Conservation (phyloP, 2,113 vertebrate species). For the Tachysurus fulvidraco region DNA sequence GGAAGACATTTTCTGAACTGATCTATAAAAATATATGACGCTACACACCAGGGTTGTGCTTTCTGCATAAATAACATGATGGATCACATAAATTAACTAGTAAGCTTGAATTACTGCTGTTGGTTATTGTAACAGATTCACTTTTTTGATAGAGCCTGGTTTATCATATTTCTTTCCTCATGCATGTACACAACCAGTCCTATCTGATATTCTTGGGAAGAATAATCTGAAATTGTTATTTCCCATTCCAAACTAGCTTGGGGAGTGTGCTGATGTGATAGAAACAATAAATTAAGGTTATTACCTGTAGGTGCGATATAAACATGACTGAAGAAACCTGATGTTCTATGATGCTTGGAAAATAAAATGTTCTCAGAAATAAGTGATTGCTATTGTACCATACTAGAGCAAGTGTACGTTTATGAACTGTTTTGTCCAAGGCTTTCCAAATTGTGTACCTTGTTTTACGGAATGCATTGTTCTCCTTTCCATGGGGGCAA, state of each 20-base stretch:
- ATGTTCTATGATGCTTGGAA: background rate
- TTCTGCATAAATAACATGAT: background rate
- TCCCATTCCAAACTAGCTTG: background rate
- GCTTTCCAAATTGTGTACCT: conserved; percentile 38
- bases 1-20: background rate
- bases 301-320: background rate
- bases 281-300: background rate
- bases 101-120: background rate
- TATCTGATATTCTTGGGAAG: background rate
- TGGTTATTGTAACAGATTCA: background rate
- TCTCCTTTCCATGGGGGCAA: background rate
- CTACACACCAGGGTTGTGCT: background rate
- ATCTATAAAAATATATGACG: background rate
- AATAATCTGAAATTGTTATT: background rate
- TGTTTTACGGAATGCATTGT: conserved; percentile 41
- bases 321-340: background rate
- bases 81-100: background rate
- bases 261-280: background rate
- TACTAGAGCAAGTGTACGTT: background rate
- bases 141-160: background rate
- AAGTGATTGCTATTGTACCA: background rate
- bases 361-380: background rate
- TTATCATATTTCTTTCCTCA: background rate
- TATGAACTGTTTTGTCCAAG: conserved; percentile 41
- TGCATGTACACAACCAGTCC: background rate